A percentile compares a stretch with the other conserved stretches of the same genome.
Evolutionary conservation across 2,888 invertebrate species (phyloP).

Genomic region (Drosophila demipolita): DNA sequence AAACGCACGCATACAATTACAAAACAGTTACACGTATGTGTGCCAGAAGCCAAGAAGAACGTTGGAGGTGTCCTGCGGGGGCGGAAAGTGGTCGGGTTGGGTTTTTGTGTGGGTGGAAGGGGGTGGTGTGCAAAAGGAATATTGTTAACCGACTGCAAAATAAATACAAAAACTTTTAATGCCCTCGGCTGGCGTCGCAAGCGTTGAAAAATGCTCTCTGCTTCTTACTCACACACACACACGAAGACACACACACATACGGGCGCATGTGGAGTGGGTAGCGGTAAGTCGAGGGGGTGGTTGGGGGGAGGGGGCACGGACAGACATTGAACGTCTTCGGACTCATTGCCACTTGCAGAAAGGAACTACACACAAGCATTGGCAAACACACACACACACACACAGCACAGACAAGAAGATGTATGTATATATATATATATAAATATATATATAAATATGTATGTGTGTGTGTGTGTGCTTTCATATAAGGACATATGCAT

Average conservation of each 20-base stretch:
- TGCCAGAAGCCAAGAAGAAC: constrained; percentile 37
- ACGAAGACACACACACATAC: constrained; percentile 8
- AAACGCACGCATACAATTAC: constrained; percentile 79
- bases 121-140: constrained; percentile 65
- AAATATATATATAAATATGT: no score
- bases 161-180: constrained; percentile 82
- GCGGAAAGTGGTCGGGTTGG: neutral
- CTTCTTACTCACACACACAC: constrained; percentile 46
- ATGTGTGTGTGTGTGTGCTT: constrained; percentile 40
- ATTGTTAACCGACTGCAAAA: constrained; percentile 83
- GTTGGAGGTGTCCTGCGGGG: neutral
- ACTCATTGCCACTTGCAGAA: constrained; percentile 80
- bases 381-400: constrained; percentile 43
- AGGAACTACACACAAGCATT: constrained; percentile 66
- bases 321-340: constrained; percentile 77
- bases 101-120: neutral
- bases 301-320: constrained; percentile 32
- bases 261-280: constrained; percentile 15
- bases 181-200: constrained; percentile 69
- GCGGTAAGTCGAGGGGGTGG: neutral
- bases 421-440: constrained; percentile 13
- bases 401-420: constrained; percentile 30
- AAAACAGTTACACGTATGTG: constrained; percentile 65
- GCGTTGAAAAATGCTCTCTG: constrained; percentile 77
- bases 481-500: constrained; percentile 76